Evolutionary conservation across 2,797 vertebrate species (phyloP).

Genomic region (Paguma larvata): DNA sequence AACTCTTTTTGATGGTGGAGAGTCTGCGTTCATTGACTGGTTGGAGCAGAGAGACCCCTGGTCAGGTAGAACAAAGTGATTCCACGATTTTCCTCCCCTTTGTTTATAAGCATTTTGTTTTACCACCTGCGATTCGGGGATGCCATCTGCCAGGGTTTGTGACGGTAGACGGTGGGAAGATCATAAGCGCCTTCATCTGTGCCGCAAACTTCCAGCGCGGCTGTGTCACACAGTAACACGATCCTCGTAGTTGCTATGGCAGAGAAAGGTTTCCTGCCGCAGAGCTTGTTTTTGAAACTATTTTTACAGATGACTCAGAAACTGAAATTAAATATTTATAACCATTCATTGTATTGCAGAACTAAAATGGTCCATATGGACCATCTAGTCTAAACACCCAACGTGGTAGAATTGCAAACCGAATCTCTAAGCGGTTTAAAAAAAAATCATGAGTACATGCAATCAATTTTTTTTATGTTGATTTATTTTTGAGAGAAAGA

Average conservation of each 20-base stretch:
- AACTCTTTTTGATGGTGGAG: neutral
- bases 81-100: neutral
- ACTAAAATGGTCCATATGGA: constrained; percentile 56
- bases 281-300: constrained; percentile 72
- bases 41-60: neutral
- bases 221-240: neutral
- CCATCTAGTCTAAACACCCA: neutral
- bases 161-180: neutral
- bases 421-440: neutral
- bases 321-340: constrained; percentile 79
- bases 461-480: neutral
- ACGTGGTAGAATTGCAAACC: constrained; percentile 62
- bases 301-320: constrained; percentile 75
- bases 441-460: neutral
- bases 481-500: no score
- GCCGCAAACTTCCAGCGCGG: neutral
- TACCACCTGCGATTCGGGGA: neutral
- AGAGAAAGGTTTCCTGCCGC: constrained; percentile 47
- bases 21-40: neutral
- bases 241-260: constrained; percentile 58
- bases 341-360: constrained; percentile 52
- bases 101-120: constrained; percentile 28
- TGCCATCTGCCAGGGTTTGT: neutral
- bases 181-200: constrained; percentile 18
- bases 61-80: neutral